Evolutionary conservation across 2,113 vertebrate genomes (phyloP).

Genomic region (Muscicapa adusta): DNA sequence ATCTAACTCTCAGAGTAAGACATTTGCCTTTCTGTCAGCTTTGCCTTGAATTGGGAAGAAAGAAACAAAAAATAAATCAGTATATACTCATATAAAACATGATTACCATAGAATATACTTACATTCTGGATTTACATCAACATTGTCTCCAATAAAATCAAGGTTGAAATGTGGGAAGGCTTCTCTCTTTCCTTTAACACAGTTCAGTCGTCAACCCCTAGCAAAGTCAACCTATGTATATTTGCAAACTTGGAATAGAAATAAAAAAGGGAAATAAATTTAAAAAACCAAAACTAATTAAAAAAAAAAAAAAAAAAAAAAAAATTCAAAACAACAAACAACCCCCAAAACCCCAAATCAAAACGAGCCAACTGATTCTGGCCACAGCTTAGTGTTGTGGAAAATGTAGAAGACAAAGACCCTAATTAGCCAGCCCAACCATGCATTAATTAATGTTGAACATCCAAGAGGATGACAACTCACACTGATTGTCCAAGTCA

Average conservation of each 20-base stretch:
- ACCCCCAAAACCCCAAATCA: not conserved
- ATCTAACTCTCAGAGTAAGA: not conserved
- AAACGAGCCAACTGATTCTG: conserved; percentile 43
- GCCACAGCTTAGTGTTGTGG: conserved; percentile 30
- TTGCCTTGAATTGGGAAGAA: not conserved
- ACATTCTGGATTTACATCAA: not conserved
- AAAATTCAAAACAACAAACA: not conserved
- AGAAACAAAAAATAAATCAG: not conserved
- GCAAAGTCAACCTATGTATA: not conserved
- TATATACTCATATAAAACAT: not conserved
- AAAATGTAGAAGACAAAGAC: conserved; percentile 50
- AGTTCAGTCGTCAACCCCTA: not conserved
- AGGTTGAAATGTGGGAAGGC: not conserved
- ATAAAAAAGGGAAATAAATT: not conserved
- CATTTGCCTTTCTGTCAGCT: not conserved
- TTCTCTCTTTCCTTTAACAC: not conserved
- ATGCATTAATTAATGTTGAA: conserved; percentile 61
- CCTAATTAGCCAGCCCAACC: conserved; percentile 54
- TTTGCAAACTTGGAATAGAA: not conserved
- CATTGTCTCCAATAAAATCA: not conserved
- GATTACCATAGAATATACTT: not conserved
- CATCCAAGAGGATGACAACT: conserved; percentile 38
- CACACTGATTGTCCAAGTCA: conserved; percentile 16
- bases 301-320: not conserved
- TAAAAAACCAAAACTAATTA: accelerated